Evolutionary conservation across 1,140 invertebrate species (phyloP), one percentile per base, ranked within the genome.

Genomic region (Andrena cerasifolii): DNA sequence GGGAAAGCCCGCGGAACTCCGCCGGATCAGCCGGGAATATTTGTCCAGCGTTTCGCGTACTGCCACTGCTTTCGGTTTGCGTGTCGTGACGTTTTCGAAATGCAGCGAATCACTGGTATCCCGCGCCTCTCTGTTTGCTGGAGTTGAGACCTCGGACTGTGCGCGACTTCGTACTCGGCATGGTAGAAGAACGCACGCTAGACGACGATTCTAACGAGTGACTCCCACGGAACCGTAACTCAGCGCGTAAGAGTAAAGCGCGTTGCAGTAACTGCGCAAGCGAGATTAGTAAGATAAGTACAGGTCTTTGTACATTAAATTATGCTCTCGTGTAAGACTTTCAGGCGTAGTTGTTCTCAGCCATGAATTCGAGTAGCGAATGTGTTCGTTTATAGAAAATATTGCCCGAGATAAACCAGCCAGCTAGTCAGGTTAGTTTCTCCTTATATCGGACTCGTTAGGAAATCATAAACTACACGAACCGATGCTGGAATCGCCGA

Each of bases 201-300:
- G 49, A 47, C 40, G 47, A 47, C 18, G 18, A 56, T 56, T 24
- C 3, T 24, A 59, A 59, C 26, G 67, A 61, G 40, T 47, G 26
- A 28, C n/a, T 33, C 47, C 43, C 68, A 33, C 68, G 54, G 47
- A 14, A 47, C 40, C 68, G 26, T 58, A 58, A 56, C 43, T 59
- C 54, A 47, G 3, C 26, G 0, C 12, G 36, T 31, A 31, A 24
- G 14, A 31, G 40, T 12, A 28, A 16, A 33, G 3, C 54, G 54
- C 28, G 8, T 33, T 47, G 28, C 54, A 21, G 36, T 18, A 28
- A 31, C 54, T 59, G 26, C 18, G n/a, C 54, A 33, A n/a, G 6
- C 54, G 54, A 59, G 54, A 54, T 71, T 71, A 59, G 26, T 26
- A 24, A 71, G 68, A 59, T 61, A 71, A 71, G 53, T 59, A 24